A percentile compares a stretch with the other conserved stretches of the same genome.
Conservation (phyloP, 2,113 vertebrate species). For the Halichoerus grypus region DNA sequence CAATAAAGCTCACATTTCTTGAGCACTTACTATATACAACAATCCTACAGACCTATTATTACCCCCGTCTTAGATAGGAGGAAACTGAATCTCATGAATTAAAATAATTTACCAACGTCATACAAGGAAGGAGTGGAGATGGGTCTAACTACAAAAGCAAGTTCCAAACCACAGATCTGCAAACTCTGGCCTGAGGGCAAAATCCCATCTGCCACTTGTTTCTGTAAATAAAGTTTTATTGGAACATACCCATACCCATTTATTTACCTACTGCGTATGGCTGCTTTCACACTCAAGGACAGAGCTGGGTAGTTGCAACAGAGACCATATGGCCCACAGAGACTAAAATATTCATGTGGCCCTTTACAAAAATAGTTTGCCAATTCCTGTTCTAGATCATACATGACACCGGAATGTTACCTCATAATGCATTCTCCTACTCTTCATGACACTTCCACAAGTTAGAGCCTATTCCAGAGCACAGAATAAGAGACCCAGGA, state of each 20-base stretch:
- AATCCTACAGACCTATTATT: background rate
- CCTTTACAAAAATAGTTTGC: background rate
- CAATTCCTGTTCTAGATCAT: background rate
- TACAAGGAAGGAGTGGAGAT: background rate
- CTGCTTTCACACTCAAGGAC: background rate
- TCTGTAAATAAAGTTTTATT: slow-evolving; percentile 65
- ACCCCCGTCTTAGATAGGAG: background rate
- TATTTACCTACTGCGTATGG: background rate
- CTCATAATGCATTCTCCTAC: background rate
- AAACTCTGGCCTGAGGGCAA: background rate
- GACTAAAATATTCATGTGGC: background rate
- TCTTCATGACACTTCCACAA: background rate
- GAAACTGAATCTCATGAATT: background rate
- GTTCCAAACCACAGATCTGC: background rate
- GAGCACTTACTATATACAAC: background rate
- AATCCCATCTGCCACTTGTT: background rate
- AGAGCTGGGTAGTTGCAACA: background rate
- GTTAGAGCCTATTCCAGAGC: background rate
- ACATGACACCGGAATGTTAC: fast-evolving
- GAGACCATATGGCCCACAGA: background rate
- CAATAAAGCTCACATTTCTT: background rate
- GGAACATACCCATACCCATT: background rate
- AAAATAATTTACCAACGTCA: background rate
- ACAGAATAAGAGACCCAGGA: background rate
- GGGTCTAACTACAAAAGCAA: background rate